Conservation (phyloP, 2,888 invertebrate species). For the Pollenia amentaria region DNA sequence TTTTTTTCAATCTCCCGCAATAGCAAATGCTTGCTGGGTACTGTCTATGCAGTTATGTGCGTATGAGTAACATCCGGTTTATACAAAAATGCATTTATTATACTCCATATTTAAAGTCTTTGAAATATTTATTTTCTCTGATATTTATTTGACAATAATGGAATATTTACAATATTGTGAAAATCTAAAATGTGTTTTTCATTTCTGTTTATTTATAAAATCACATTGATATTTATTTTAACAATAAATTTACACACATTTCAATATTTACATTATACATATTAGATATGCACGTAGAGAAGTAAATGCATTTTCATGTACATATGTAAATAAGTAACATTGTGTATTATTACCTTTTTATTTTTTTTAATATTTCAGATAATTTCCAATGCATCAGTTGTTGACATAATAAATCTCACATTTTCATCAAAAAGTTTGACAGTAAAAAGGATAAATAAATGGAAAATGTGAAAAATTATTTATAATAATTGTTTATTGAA, state of each 20-base stretch:
- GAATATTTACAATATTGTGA: conserved; percentile 41
- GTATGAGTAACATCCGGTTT: conserved; percentile 35
- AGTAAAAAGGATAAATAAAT: background rate
- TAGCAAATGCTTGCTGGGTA: too few species aligned
- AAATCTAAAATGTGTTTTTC: conserved; percentile 38
- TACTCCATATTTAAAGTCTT: conserved; percentile 21
- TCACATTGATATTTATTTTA: conserved; percentile 40
- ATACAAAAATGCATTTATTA: conserved; percentile 45
- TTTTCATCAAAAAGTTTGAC: conserved; percentile 29
- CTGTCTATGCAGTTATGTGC: background rate
- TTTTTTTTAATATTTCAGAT: conserved; percentile 23
- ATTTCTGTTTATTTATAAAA: conserved; percentile 40
- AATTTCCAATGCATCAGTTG: conserved; percentile 54
- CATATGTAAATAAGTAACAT: background rate
- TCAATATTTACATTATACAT: conserved; percentile 8
- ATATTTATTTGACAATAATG: conserved; percentile 51
- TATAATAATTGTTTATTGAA: background rate
- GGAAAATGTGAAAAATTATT: background rate
- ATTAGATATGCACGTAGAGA: background rate
- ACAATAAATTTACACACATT: conserved; percentile 16
- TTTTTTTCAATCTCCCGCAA: too few species aligned
- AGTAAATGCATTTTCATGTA: conserved; percentile 28
- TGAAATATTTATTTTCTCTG: conserved; percentile 59
- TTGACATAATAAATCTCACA: conserved; percentile 63
- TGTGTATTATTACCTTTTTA: background rate